These are phyloP conservation scores for Falcaria lacertinaria DNA, from an alignment of 2,888 invertebrate genomes.

Conservation along the genomic window DNA sequence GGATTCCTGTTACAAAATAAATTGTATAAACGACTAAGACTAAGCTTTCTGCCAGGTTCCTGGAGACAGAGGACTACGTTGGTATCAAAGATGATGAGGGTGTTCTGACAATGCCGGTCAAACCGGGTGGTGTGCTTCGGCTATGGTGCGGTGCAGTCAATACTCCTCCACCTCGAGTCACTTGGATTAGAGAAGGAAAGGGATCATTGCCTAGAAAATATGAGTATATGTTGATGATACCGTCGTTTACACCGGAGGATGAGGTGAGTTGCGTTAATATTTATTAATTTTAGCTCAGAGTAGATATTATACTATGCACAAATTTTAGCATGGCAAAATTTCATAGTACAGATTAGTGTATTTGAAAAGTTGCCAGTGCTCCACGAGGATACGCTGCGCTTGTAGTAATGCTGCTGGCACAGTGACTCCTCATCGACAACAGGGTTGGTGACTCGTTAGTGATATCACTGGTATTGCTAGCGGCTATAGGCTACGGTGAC, in stretches of 20 bases:
- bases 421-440: too few relatives aligned
- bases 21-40: neutral
- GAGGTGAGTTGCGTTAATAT: constrained; percentile 41
- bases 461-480: too few relatives aligned
- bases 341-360: too few relatives aligned
- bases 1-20: neutral
- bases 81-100: constrained; percentile 53
- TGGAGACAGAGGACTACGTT: constrained; percentile 64
- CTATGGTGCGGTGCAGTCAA: constrained; percentile 84
- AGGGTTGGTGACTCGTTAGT: too few relatives aligned
- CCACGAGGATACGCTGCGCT: too few relatives aligned
- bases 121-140: constrained; percentile 60
- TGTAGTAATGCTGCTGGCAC: too few relatives aligned
- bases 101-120: constrained; percentile 50
- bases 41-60: constrained; percentile 39
- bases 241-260: constrained; percentile 53
- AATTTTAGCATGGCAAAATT: too few relatives aligned
- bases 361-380: too few relatives aligned
- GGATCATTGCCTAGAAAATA: constrained; percentile 58
- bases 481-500: too few relatives aligned
- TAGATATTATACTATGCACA: too few relatives aligned
- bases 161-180: constrained; percentile 79
- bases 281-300: too few relatives aligned
- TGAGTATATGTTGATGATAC: constrained; percentile 57
- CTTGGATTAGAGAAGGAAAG: constrained; percentile 78